These are phyloP conservation scores for Microcebus jonahi DNA, from an alignment of 2,113 vertebrate species.

Conservation along the genomic window DNA sequence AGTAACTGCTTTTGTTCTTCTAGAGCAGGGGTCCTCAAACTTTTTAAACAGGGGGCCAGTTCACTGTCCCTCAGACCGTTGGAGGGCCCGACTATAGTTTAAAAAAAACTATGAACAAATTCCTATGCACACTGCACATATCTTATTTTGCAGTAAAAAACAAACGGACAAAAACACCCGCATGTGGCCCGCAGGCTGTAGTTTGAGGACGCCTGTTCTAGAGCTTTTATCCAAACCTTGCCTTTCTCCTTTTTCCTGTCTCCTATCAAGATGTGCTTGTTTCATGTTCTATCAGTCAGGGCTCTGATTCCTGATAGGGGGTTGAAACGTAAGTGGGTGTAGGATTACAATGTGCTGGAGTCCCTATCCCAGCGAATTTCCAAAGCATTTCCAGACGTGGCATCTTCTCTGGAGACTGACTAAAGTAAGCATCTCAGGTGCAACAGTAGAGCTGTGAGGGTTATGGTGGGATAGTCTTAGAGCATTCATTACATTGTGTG, in stretches of 20 bases:
- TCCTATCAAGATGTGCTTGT: not conserved
- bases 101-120: too few species aligned
- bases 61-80: too few species aligned
- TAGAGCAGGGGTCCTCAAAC: too few species aligned
- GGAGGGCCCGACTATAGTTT: too few species aligned
- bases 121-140: too few species aligned
- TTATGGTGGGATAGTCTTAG: not conserved
- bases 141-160: too few species aligned
- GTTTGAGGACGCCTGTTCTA: not conserved
- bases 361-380: not conserved
- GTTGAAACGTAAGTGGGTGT: not conserved
- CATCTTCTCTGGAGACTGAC: not conserved
- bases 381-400: not conserved
- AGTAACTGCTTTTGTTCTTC: not conserved
- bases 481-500: not conserved
- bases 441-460: not conserved
- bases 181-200: too few species aligned
- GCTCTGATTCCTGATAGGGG: not conserved
- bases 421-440: not conserved
- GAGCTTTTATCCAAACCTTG: not conserved
- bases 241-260: not conserved
- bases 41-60: too few species aligned
- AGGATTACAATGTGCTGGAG: not conserved
- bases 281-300: not conserved
- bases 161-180: too few species aligned